Evolutionary conservation across 2,113 vertebrate species (phyloP), one percentile per base, ranked within the genome.

Genomic region (Peucedramus taeniatus): DNA sequence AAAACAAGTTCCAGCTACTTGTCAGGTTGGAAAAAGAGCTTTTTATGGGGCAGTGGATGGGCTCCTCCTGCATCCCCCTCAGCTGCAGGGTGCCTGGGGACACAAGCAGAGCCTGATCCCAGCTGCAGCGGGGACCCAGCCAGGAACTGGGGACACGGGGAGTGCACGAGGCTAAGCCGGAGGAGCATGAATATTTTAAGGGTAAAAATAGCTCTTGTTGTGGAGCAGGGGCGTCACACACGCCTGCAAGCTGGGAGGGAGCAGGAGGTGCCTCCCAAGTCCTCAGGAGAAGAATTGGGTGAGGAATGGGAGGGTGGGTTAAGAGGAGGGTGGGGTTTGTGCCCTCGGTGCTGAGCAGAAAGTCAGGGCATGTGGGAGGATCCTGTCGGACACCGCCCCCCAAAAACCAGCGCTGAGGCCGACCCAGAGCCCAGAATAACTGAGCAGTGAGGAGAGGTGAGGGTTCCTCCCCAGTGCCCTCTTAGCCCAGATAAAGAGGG

Each of bases 191-290:
- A 6, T 60, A 27, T 44, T 68, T 78, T 15, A 12, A 18, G 11
- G 47, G 33, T 93, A 95, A 93, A 96, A 96, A 93, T 89, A 94
- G 75, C 88, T 91, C 61, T 40, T 91, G 42, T 33, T 72, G 86
- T 6, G n/a, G 54, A 90, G 76, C 92, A 83, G 71, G 42, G 90
- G 71, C 11, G 60, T 39, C 39, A 19, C 2, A 3, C 68, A 10
- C 0, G 4, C 56, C 64, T 68, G 77, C 39, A 90, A 84, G 65
- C 0, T 1, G 54, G 42, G 56, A 83, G 42, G 37, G 37, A 90
- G 75, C 11, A 4, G 2, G 20, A 84, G 19, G 28, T 18, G 30
- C 60, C 54, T 66, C 81, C 21, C 51, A 15, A 19, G 40, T 4
- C 37, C n/a, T 77, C 7, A 17, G 10, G 39, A 64, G 54, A 57